Conservation (phyloP, 2,888 invertebrate species). For the Melinaea marsaeus region DNA sequence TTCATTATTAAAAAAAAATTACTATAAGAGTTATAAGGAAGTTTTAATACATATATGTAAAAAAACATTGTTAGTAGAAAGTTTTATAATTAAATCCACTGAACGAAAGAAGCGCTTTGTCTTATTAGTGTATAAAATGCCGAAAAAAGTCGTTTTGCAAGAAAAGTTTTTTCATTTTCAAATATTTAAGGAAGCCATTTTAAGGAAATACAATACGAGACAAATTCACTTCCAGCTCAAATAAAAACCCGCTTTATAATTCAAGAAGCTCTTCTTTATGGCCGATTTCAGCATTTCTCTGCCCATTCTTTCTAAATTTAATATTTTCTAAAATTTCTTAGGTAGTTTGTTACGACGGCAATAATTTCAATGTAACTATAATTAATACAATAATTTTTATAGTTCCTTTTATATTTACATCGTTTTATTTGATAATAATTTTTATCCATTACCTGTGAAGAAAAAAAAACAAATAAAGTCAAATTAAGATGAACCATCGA, state of each 20-base stretch:
- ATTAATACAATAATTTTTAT: too few species aligned
- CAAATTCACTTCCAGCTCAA: constrained; percentile 31
- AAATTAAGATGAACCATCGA: too few species aligned
- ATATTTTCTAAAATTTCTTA: constrained; percentile 4
- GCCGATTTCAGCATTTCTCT: constrained; percentile 18
- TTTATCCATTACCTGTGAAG: too few species aligned
- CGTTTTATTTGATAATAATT: too few species aligned
- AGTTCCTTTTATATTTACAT: too few species aligned
- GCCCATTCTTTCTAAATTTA: constrained; percentile 3
- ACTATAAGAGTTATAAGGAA: too few species aligned
- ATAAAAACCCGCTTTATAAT: constrained; percentile 28
- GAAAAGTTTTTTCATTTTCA: constrained; percentile 21
- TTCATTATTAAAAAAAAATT: too few species aligned
- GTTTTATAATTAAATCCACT: neutral
- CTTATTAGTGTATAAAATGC: constrained; percentile 7
- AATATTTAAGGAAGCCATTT: constrained; percentile 22
- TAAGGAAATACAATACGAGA: constrained; percentile 21
- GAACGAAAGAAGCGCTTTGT: constrained; percentile 5
- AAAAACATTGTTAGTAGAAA: neutral
- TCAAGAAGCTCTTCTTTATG: constrained; percentile 26
- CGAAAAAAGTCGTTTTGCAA: constrained; percentile 10
- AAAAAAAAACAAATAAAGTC: too few species aligned
- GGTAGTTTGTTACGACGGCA: neutral
- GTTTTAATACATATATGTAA: neutral
- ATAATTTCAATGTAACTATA: neutral